Evolutionary conservation across 2,797 vertebrate species (phyloP), one percentile per base, ranked within the genome.

Genomic region (Xiphophorus birchmanni): DNA sequence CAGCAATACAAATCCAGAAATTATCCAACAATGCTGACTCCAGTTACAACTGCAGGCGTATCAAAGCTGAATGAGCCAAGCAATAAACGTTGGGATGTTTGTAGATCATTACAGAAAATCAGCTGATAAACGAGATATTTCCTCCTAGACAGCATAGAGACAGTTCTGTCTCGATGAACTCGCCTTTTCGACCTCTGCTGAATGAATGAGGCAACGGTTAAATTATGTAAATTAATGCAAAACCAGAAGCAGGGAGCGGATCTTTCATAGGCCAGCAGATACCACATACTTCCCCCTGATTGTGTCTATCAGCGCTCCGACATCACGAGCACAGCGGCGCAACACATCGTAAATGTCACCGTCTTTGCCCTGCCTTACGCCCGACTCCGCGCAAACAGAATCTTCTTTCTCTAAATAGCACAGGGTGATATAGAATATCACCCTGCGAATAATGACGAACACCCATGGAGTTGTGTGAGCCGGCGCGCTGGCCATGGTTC

Each of bases 191-290:
- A 78, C 71, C 72, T 78, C 73, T 35, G 12, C 85, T 85, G 86
- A 77, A 29, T 77, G 82, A 81, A 92, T 23, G 76, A 84, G 87
- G 83, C 92, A 93, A 87, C 73, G 42, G 89, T 90, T 89, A 90
- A 92, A 80, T 90, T 90, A 93, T 94, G 93, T 81, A 94, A 94
- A 95, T 93, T 56, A 77, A 94, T 95, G 92, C 90, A 93, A 91
- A 92, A 82, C 92, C 71, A 86, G 80, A 86, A 86, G 89, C 77
- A 83, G 83, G 76, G 87, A 58, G 83, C 87, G 84, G 84, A 91
- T 83, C 85, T 80, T 90, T 91, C 85, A 89, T 65, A 65, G 86
- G 86, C 47, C 60, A 18, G 85, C 74, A 86, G 85, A 89, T 87
- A 89, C 92, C 89, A 86, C 90, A 79, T 82, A 88, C 91, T 89